Conservation (phyloP, 2,888 invertebrate species). For the Yponomeuta sedellus region DNA sequence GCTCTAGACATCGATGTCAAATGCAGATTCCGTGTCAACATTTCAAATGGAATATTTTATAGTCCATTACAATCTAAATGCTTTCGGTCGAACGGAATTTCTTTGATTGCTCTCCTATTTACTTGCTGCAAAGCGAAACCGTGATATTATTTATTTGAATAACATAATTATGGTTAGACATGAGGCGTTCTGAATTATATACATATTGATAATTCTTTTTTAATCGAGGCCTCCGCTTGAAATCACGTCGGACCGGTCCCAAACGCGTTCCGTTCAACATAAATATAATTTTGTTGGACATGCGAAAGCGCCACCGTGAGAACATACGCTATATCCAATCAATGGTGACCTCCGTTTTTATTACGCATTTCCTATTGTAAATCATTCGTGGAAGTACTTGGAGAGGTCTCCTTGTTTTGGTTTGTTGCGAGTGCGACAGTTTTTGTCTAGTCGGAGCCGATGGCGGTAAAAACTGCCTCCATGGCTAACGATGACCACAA, state of each 20-base stretch:
- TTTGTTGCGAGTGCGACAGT: conserved; percentile 10
- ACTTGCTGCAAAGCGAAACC: background rate
- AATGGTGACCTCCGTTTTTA: conserved; percentile 36
- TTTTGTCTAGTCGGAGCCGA: conserved; percentile 1
- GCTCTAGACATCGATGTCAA: background rate
- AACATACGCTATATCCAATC: conserved; percentile 44
- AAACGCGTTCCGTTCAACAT: conserved; percentile 49
- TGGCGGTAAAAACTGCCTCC: conserved; percentile 7
- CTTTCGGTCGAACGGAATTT: background rate
- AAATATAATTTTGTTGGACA: conserved; percentile 47
- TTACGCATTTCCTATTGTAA: conserved; percentile 18
- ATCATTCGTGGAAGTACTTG: conserved; percentile 22
- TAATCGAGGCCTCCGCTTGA: conserved; percentile 8
- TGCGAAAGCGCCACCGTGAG: conserved; percentile 68
- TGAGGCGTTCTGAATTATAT: background rate
- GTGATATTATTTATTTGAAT: background rate
- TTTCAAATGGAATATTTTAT: background rate
- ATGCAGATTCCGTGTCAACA: background rate
- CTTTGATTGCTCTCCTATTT: background rate
- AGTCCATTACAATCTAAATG: background rate
- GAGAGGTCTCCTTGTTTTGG: conserved; percentile 1
- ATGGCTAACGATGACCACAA: conserved; percentile 9
- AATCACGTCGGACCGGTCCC: conserved; percentile 45
- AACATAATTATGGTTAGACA: background rate
- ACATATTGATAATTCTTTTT: conserved; percentile 14